Evolutionary conservation across 1,140 invertebrate genomes (phyloP).

Genomic region (Fopius arisanus): DNA sequence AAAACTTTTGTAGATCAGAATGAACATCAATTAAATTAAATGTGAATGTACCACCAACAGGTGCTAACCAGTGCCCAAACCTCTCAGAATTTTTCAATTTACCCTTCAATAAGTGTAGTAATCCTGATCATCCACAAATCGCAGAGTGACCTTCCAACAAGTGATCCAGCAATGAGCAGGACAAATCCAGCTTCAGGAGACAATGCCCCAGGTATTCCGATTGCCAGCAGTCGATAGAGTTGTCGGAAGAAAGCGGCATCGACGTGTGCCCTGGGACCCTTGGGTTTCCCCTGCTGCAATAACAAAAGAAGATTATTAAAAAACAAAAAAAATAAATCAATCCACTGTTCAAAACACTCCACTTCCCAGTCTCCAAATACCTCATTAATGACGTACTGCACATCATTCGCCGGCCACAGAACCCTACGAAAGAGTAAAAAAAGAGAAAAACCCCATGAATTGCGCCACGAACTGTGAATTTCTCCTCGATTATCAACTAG

Average conservation of each 20-base stretch:
- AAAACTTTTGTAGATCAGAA: no score
- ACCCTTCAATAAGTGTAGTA: conserved; percentile 93
- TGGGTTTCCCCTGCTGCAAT: conserved; percentile 67
- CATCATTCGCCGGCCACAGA: conserved; percentile 64
- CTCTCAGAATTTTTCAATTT: conserved; percentile 42
- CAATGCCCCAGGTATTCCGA: conserved; percentile 83
- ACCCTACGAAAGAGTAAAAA: conserved; percentile 42
- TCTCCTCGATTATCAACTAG: conserved; percentile 21
- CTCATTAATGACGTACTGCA: conserved; percentile 80
- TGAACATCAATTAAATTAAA: no score
- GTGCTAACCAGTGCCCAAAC: no score
- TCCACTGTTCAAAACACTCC: not conserved
- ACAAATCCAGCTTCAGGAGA: conserved; percentile 82
- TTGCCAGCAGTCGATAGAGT: conserved; percentile 78
- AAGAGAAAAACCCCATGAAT: no score
- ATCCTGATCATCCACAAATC: conserved; percentile 98
- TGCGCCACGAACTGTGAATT: no score
- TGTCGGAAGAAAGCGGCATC: conserved; percentile 85
- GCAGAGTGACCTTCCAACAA: conserved; percentile 89
- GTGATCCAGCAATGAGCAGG: conserved; percentile 79
- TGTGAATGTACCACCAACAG: no score
- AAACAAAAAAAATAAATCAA: no score
- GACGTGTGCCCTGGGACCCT: conserved; percentile 80
- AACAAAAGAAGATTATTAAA: no score
- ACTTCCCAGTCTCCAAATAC: no score